Percentiles rank a stretch among this genome's conserved stretches.
Conservation (phyloP, 2,113 vertebrate species). For the Scatophagus argus region DNA sequence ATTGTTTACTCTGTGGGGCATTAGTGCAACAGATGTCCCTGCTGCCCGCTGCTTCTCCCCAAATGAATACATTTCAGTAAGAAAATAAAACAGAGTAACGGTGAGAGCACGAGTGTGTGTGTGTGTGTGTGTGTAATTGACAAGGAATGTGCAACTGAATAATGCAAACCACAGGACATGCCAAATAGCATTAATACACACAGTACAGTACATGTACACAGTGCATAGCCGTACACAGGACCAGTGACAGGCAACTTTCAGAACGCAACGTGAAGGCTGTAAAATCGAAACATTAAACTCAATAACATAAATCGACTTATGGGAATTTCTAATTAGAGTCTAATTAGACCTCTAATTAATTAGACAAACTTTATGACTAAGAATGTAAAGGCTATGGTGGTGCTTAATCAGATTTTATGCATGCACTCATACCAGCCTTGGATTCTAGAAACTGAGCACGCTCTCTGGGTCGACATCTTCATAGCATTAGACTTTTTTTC, state of each 20-base stretch:
- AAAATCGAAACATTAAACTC: slow-evolving; percentile 14
- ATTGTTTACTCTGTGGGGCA: slow-evolving; percentile 78
- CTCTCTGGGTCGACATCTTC: background rate
- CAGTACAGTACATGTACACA: slow-evolving; percentile 1
- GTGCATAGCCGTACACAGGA: background rate
- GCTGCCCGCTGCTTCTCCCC: slow-evolving; percentile 26
- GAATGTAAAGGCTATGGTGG: slow-evolving; percentile 11
- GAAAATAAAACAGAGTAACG: slow-evolving; percentile 37
- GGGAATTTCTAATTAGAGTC: slow-evolving; percentile 18
- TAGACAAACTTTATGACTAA: slow-evolving; percentile 17
- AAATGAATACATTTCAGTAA: slow-evolving; percentile 48
- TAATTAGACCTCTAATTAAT: slow-evolving; percentile 21
- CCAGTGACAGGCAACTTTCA: background rate
- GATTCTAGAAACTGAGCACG: slow-evolving; percentile 4
- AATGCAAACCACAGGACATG: slow-evolving; percentile 53
- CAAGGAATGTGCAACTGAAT: slow-evolving; percentile 30
- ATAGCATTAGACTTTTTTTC: background rate
- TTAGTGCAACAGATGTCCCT: slow-evolving; percentile 79
- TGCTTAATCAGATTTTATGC: slow-evolving; percentile 9
- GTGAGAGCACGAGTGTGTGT: background rate
- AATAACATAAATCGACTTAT: slow-evolving; percentile 19
- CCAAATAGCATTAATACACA: slow-evolving; percentile 45
- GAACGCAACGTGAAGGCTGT: slow-evolving; percentile 13
- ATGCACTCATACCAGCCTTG: background rate
- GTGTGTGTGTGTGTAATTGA: slow-evolving; percentile 9